Evolutionary conservation across 2,113 vertebrate genomes (phyloP), one percentile per base, ranked within the genome.

Genomic region (Catharus minimus): DNA sequence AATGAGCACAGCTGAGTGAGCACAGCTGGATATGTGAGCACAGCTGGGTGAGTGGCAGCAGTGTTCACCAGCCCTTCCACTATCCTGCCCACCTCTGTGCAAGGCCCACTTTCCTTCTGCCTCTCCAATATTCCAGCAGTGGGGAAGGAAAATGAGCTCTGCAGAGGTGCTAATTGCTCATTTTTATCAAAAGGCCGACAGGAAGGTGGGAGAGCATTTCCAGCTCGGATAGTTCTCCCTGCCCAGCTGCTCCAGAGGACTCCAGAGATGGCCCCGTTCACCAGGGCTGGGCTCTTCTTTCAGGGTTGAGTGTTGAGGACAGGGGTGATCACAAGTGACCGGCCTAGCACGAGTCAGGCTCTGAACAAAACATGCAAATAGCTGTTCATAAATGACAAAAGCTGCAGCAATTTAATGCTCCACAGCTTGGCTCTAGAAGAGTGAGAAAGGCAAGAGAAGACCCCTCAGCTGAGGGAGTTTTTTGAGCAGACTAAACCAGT

Each of bases 321-420:
- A 91, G 72, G 76, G 85, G 89, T 90, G 66, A 96, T 95, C 89
- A 46, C 91, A 96, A 95, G 56, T 84, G 92, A 93, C 79, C 62
- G 22, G 46, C 33, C 49, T 73, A 28, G n/a, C 38, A 3, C 23
- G 95, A 89, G 80, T 33, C 16, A 82, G 92, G 38, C 10, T 82
- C 65, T 61, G n/a, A 82, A 58, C 57, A 75, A 66, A 90, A 89
- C 88, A 86, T 84, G 95, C 71, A 91, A 94, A 91, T 77, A 9
- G n/a, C 49, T 14, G 0, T 60, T 88, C 20, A 5, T 30, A 62
- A 53, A 78, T 87, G 46, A 46, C 73, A 92, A 68, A 79, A 90
- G 44, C 95, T 96, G 92, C 47, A 74, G 44, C 11, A 72, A 81
- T 65, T 91, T 46, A 88, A 66, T 57, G 74, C 44, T 30, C 23